Base-by-base conservation (phyloP, 2,797 vertebrate species). In the Tokudaia muenninki region DNA sequence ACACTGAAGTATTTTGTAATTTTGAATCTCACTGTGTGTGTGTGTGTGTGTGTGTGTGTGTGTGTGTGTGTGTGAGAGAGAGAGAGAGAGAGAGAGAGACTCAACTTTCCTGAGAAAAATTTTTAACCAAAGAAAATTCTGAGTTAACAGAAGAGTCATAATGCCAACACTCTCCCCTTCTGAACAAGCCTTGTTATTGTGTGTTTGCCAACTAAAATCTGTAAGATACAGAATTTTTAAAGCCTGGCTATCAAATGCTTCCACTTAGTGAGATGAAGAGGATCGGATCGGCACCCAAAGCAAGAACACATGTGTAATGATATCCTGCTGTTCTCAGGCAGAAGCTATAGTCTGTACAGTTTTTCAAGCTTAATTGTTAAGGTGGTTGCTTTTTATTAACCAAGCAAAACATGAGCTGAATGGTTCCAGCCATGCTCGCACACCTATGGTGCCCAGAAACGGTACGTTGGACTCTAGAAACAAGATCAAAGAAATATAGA, bases 121-220 rank as follows among this genome's bases (percentile, higher is more conserved):
- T 47, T 86, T 97, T 95, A 92, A 75, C 52, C 55, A 88, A 96
- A 93, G 50, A 82, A 21, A 52, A 92, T 59, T 92, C 37, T 83
- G 55, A 87, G 57, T 90, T 9, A 26, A 84, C 12, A 94, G 57
- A 65, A 87, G 65, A 34, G 29, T 79, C 65, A 61, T 57, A 12
- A 93, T 61, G n/a, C 44, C 65, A 72, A 50, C 26, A 91, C 61
- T 88, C 41, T 17, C 29, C 44, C 72, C 81, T 63, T 94, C 41
- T 94, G 44, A 93, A 91, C 52, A 55, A 3, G 87, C 1, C 59
- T 70, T 61, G 91, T 37, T 65, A 81, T 3, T 65, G 1, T 57
- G 31, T 78, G 59, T 80, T 81, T 92, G 24, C 67, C 88, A 92
- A 74, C 22, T 67, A 79, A 92, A 95, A 22, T 77, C 65, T 86